Conservation (phyloP, 1,140 invertebrate species). For the Leptinotarsa texana region DNA sequence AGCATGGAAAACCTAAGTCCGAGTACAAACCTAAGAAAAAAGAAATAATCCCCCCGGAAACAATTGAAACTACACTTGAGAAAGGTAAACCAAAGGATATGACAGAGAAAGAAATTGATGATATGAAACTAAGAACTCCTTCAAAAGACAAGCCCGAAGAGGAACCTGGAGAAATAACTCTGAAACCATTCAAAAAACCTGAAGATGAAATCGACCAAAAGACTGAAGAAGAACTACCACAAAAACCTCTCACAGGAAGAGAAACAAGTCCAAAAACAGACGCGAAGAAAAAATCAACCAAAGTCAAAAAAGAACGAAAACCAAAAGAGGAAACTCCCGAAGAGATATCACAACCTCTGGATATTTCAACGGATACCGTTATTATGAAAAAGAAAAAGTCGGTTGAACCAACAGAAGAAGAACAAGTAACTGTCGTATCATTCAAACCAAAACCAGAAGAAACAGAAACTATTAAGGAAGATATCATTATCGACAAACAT, state of each 20-base stretch:
- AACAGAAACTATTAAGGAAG: no score
- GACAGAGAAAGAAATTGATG: conserved; percentile 58
- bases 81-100: conserved; percentile 61
- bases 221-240: conserved; percentile 31
- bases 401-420: no score
- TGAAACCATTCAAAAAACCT: conserved; percentile 61
- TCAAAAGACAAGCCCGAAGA: conserved; percentile 60
- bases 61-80: conserved; percentile 56
- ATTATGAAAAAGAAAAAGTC: no score
- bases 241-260: conserved; percentile 34
- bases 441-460: no score
- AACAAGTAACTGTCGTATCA: no score
- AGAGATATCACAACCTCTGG: no score
- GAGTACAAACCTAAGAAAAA: conserved; percentile 42
- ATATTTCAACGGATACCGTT: no score
- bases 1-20: conserved; percentile 29
- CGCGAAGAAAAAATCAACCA: conserved; percentile 25
- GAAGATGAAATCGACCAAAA: conserved; percentile 49
- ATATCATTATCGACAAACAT: not conserved
- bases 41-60: conserved; percentile 10
- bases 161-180: conserved; percentile 57
- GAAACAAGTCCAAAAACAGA: conserved; percentile 28
- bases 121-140: conserved; percentile 64
- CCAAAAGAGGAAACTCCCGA: no score
- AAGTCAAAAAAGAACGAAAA: no score